Conservation (phyloP, 2,888 invertebrate genomes). For the Erannis defoliaria region DNA sequence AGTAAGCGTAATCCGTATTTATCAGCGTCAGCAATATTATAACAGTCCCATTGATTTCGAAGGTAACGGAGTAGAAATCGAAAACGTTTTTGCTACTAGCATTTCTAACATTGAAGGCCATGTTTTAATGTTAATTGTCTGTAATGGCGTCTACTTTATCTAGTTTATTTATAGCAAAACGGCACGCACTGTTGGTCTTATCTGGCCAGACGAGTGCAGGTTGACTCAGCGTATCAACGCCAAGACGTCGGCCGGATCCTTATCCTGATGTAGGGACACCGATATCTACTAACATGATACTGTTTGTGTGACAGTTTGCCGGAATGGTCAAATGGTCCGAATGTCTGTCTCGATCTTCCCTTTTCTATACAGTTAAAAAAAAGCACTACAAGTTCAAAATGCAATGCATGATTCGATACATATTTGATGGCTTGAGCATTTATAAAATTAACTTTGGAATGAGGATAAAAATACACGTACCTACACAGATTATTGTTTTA, state of each 20-base stretch:
- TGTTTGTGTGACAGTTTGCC: constrained; percentile 37
- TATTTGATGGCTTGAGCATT: too few species aligned
- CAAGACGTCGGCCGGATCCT: constrained; percentile 50
- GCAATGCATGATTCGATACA: too few species aligned
- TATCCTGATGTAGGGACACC: constrained; percentile 44
- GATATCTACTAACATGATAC: constrained; percentile 30
- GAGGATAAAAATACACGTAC: too few species aligned
- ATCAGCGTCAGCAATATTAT: too few species aligned
- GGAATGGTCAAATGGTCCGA: constrained; percentile 31
- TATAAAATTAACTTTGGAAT: too few species aligned
- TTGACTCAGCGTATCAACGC: constrained; percentile 55
- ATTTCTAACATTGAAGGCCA: constrained; percentile 48
- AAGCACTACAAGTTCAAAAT: background rate
- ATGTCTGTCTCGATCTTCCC: constrained; percentile 13
- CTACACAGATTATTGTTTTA: background rate
- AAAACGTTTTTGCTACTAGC: constrained; percentile 46
- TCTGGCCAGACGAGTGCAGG: constrained; percentile 51
- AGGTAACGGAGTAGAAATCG: constrained; percentile 44
- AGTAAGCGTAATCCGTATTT: background rate
- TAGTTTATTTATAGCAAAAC: constrained; percentile 60
- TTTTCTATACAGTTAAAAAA: too few species aligned
- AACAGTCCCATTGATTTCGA: constrained; percentile 26
- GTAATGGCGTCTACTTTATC: constrained; percentile 54
- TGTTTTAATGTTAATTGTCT: constrained; percentile 59
- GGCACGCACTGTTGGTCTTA: constrained; percentile 62